Percentiles rank a stretch among this genome's conserved stretches.
Conservation (phyloP, 2,797 vertebrate species). For the Adrianichthys oophorus region DNA sequence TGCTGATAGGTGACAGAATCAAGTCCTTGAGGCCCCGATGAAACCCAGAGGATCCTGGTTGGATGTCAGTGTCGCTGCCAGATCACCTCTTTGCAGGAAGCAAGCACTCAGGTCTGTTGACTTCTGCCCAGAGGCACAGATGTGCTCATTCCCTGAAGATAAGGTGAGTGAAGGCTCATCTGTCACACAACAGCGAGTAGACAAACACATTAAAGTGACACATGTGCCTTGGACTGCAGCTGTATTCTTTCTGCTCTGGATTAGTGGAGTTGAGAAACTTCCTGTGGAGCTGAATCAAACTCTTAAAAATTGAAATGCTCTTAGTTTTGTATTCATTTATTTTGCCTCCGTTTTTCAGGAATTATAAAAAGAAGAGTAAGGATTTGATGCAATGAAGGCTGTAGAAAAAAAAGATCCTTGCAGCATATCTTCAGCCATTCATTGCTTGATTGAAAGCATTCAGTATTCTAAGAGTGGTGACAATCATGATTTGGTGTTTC, state of each 20-base stretch:
- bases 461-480: too few species aligned
- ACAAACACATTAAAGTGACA: slow-evolving; percentile 5
- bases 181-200: neutral
- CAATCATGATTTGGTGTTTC: too few species aligned
- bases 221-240: slow-evolving; percentile 1
- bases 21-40: slow-evolving; percentile 1
- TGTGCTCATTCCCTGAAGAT: slow-evolving; percentile 8
- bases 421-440: too few species aligned
- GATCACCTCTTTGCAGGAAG: slow-evolving; percentile 22
- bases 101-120: slow-evolving; percentile 20
- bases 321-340: neutral
- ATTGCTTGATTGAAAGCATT: too few species aligned
- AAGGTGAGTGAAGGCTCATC: slow-evolving; percentile 14
- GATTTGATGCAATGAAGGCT: too few species aligned
- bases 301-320: neutral
- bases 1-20: slow-evolving; percentile 13
- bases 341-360: too few species aligned
- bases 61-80: neutral
- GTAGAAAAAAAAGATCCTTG: too few species aligned
- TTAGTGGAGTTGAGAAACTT: neutral
- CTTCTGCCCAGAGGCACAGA: slow-evolving; percentile 1
- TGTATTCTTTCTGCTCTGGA: neutral
- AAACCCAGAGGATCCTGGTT: slow-evolving; percentile 5
- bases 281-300: slow-evolving; percentile 1
- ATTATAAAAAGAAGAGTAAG: too few species aligned